Evolutionary conservation across 2,113 vertebrate genomes (phyloP).

Genomic region (Triplophysa dalaica): DNA sequence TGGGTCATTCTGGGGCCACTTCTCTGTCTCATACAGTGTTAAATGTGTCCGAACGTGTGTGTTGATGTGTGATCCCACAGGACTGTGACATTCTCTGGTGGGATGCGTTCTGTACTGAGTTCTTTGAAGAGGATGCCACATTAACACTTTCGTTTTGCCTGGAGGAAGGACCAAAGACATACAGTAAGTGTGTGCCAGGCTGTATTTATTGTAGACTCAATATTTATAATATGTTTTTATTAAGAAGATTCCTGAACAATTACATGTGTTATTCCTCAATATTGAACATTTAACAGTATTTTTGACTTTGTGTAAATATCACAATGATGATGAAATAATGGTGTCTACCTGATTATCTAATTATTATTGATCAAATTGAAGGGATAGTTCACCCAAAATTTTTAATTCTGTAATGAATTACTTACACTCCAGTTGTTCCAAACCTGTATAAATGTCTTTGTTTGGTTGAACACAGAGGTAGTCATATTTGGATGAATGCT

Average conservation of each 20-base stretch:
- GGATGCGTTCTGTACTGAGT: conserved; percentile 98
- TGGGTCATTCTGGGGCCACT: conserved; percentile 22
- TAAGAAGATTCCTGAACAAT: neutral
- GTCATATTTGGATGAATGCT: too few species aligned
- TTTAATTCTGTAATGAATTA: too few species aligned
- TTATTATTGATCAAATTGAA: neutral
- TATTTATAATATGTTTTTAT: neutral
- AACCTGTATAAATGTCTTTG: too few species aligned
- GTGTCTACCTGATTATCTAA: too few species aligned
- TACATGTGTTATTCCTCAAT: neutral
- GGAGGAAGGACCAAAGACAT: conserved; percentile 99
- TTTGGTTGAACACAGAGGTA: too few species aligned
- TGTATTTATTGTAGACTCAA: neutral
- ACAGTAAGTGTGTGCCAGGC: conserved; percentile 82
- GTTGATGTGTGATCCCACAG: conserved; percentile 64
- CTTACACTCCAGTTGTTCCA: too few species aligned
- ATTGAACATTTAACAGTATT: neutral
- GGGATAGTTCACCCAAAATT: too few species aligned
- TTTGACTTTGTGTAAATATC: neutral
- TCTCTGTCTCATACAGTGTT: conserved; percentile 17
- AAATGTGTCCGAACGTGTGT: conserved; percentile 20
- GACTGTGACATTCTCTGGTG: conserved; percentile 99
- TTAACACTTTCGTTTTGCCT: conserved; percentile 98
- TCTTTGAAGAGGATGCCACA: conserved; percentile 98
- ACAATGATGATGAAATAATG: neutral